phyloP scores from a whole-genome alignment of 2,113 vertebrate genomes.

The Aphelocoma coerulescens region DNA sequence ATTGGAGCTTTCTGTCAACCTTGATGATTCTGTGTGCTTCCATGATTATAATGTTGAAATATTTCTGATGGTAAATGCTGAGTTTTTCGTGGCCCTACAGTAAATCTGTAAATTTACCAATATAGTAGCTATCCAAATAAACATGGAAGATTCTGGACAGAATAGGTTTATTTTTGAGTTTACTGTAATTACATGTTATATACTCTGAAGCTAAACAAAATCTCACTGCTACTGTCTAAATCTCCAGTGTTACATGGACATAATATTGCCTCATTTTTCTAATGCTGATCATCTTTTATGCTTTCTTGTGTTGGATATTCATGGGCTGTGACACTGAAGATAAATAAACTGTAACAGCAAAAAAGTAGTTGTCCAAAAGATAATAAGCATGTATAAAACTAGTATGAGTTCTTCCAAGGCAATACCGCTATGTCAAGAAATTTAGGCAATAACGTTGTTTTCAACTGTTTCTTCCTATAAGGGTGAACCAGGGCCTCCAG shows the following conservation, averaged over 20 bases:
- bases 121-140: not conserved
- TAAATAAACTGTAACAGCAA: not conserved
- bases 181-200: not conserved
- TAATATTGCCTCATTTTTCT: not conserved
- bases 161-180: not conserved
- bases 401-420: not conserved
- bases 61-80: not conserved
- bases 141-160: not conserved
- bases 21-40: not conserved
- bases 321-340: not conserved
- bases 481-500: constrained; percentile 86
- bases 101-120: not conserved
- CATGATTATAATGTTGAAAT: not conserved
- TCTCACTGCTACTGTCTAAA: not conserved
- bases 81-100: not conserved
- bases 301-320: not conserved
- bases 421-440: not conserved
- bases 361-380: not conserved
- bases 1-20: not conserved
- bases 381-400: not conserved
- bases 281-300: not conserved
- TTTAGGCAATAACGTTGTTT: not conserved
- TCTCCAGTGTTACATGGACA: not conserved
- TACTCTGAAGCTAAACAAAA: not conserved
- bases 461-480: constrained; percentile 56